Conservation (phyloP, 2,113 vertebrate species). For the Corythoichthys haematopterus region DNA sequence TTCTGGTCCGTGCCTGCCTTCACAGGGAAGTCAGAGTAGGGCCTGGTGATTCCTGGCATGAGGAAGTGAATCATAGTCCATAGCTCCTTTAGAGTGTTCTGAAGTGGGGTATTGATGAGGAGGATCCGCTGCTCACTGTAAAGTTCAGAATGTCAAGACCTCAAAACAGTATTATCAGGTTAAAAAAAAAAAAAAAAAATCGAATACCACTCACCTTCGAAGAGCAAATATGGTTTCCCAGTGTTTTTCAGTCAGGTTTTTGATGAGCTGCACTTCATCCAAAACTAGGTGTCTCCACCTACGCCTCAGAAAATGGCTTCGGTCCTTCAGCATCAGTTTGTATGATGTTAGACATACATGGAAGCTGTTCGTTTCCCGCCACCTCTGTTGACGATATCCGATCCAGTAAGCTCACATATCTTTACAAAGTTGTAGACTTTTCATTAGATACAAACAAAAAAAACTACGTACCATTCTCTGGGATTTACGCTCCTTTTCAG, state of each 20-base stretch:
- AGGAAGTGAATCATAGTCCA: conserved; percentile 94
- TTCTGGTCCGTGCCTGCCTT: conserved; percentile 86
- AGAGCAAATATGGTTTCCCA: conserved; percentile 85
- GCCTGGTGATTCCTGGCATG: conserved; percentile 84
- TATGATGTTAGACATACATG: conserved; percentile 89
- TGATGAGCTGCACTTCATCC: conserved; percentile 87
- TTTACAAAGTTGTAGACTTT: neutral
- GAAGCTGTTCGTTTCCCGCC: conserved; percentile 83
- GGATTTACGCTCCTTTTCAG: conserved; percentile 76
- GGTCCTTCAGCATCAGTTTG: conserved; percentile 86
- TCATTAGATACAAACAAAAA: conserved; percentile 3
- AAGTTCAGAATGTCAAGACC: conserved; percentile 6
- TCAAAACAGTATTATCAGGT: neutral
- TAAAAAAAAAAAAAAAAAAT: neutral
- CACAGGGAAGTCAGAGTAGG: conserved; percentile 85
- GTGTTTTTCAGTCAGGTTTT: conserved; percentile 86
- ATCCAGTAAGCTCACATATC: neutral
- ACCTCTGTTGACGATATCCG: conserved; percentile 68
- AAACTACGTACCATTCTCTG: conserved; percentile 78
- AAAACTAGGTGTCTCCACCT: conserved; percentile 84
- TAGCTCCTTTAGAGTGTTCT: conserved; percentile 86
- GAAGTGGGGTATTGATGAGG: conserved; percentile 84
- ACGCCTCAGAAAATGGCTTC: conserved; percentile 79
- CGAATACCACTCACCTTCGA: conserved; percentile 68
- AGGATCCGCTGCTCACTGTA: conserved; percentile 84